Conservation (phyloP, 1,140 invertebrate species). For the Zophobas morio region DNA sequence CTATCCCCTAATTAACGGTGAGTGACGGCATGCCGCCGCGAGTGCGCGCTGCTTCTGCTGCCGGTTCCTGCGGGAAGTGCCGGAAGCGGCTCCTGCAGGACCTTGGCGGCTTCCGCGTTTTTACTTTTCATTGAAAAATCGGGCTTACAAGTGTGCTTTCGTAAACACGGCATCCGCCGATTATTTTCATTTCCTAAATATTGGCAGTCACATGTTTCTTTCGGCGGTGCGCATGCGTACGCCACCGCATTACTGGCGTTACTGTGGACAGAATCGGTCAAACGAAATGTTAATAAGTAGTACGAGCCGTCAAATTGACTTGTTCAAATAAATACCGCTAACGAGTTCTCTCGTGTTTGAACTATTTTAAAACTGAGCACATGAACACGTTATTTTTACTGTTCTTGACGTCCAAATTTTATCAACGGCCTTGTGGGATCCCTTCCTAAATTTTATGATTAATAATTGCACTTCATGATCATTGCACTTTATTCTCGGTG, state of each 20-base stretch:
- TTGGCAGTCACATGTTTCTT: slow-evolving; percentile 59
- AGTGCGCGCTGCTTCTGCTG: slow-evolving; percentile 40
- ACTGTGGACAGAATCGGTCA: slow-evolving; percentile 23
- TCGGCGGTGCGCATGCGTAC: slow-evolving; percentile 54
- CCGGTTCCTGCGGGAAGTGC: slow-evolving; percentile 22
- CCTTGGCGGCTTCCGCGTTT: not conserved
- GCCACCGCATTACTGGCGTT: slow-evolving; percentile 26
- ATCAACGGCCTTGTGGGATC: slow-evolving; percentile 51
- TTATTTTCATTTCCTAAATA: slow-evolving; percentile 48
- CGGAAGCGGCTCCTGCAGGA: slow-evolving; percentile 10
- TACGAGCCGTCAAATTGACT: slow-evolving; percentile 37
- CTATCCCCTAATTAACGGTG: slow-evolving; percentile 67
- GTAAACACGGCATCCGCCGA: not conserved
- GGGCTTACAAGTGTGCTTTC: not conserved
- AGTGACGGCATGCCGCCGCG: slow-evolving; percentile 55
- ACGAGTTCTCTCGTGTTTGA: slow-evolving; percentile 48
- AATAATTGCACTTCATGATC: slow-evolving; percentile 9
- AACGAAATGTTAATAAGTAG: slow-evolving; percentile 41
- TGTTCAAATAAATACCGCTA: slow-evolving; percentile 49
- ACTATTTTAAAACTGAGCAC: slow-evolving; percentile 55
- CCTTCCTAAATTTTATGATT: slow-evolving; percentile 38
- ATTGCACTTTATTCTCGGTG: slow-evolving; percentile 3
- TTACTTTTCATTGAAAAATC: slow-evolving; percentile 20
- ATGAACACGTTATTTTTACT: slow-evolving; percentile 58
- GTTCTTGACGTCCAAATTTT: slow-evolving; percentile 53